Conservation (phyloP, 2,888 invertebrate genomes). For the Philereme transversata region DNA sequence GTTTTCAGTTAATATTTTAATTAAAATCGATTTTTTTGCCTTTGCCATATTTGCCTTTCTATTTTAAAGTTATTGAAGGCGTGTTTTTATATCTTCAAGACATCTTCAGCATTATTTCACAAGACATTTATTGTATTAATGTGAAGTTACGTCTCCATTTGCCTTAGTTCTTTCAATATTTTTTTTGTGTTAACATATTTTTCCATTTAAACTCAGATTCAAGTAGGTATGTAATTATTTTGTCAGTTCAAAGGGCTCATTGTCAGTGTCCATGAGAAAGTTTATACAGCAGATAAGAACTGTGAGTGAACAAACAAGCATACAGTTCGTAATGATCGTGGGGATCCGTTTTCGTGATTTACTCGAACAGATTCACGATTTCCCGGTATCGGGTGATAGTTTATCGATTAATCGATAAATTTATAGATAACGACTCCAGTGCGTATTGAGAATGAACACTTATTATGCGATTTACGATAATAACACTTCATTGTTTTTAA, state of each 20-base stretch:
- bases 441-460: constrained; percentile 14
- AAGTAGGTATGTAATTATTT: constrained; percentile 20
- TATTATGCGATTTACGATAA: constrained; percentile 15
- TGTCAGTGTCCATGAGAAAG: constrained; percentile 57
- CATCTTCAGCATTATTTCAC: no score
- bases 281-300: constrained; percentile 47
- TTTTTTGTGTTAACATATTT: background rate
- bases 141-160: no score
- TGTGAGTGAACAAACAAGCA: constrained; percentile 36
- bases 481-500: constrained; percentile 9
- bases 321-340: constrained; percentile 39
- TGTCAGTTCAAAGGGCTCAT: constrained; percentile 50
- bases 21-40: no score
- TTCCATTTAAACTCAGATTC: constrained; percentile 5
- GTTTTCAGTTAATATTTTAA: no score
- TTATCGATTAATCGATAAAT: constrained; percentile 37
- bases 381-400: constrained; percentile 36
- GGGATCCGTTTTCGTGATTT: constrained; percentile 40
- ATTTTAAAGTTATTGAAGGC: no score
- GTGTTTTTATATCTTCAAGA: no score
- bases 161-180: no score
- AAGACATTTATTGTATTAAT: no score
- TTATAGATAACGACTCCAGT: constrained; percentile 21
- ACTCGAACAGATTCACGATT: constrained; percentile 38
- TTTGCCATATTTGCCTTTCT: no score